Conservation (phyloP, 2,113 vertebrate genomes). For the Petrocephalus zakoni region DNA sequence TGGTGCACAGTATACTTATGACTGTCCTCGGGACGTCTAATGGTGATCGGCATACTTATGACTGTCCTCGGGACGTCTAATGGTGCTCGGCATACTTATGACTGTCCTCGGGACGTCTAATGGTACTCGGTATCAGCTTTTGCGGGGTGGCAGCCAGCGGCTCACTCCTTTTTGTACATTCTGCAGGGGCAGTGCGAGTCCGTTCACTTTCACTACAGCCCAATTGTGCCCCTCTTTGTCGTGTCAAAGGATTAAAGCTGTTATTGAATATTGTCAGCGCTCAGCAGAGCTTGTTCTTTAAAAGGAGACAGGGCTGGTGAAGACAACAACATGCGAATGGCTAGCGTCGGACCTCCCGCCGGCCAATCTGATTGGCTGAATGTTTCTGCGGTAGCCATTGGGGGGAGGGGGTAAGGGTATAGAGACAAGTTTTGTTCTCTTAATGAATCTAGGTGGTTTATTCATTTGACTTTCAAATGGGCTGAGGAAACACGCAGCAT, state of each 20-base stretch:
- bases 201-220: background rate
- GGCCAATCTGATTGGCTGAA: background rate
- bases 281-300: constrained; percentile 31
- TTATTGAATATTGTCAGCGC: constrained; percentile 38
- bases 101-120: background rate
- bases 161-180: background rate
- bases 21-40: background rate
- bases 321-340: background rate
- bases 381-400: background rate
- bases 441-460: background rate
- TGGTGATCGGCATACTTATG: background rate
- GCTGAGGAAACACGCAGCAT: background rate
- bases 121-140: background rate
- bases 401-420: background rate
- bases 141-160: background rate
- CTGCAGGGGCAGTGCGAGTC: background rate
- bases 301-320: constrained; percentile 8
- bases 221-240: constrained; percentile 16
- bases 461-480: background rate
- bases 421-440: constrained; percentile 1
- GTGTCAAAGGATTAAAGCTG: constrained; percentile 30
- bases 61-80: background rate
- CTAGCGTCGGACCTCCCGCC: background rate
- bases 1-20: background rate
- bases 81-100: background rate